phyloP scores from a whole-genome alignment of 1,140 invertebrate genomes.

The Drosophila littoralis region DNA sequence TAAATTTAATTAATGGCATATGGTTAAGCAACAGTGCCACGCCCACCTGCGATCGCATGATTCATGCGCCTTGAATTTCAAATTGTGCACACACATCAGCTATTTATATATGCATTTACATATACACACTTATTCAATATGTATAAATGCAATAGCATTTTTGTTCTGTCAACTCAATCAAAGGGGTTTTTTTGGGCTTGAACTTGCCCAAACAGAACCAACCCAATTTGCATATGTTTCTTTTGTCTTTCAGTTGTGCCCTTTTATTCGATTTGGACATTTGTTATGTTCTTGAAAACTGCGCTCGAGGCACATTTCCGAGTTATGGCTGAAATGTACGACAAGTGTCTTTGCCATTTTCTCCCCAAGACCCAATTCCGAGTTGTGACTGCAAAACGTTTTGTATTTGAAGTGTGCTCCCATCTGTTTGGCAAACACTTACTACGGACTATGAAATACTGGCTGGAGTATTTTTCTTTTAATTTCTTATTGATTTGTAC shows the following conservation, averaged over 20 bases:
- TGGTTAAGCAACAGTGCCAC: constrained; percentile 31
- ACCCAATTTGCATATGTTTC: constrained; percentile 31
- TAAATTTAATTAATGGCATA: constrained; percentile 76
- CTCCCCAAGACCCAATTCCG: not conserved
- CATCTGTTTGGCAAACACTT: constrained; percentile 3
- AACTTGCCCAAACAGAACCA: too few species aligned
- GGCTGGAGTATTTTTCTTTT: constrained; percentile 9
- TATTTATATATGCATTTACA: constrained; percentile 3
- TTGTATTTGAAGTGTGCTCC: constrained; percentile 8
- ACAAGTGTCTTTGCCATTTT: constrained; percentile 17
- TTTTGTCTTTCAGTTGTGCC: constrained; percentile 1
- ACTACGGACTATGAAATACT: constrained; percentile 20
- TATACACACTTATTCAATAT: not conserved
- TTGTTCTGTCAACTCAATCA: constrained; percentile 7
- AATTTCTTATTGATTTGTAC: constrained; percentile 37
- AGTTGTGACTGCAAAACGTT: constrained; percentile 12
- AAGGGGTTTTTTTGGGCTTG: not conserved
- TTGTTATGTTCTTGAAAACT: too few species aligned
- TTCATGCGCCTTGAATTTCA: constrained; percentile 20
- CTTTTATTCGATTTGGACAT: not conserved
- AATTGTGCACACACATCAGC: not conserved
- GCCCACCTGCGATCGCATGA: constrained; percentile 9
- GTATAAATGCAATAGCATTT: not conserved
- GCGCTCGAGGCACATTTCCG: constrained; percentile 5
- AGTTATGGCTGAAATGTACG: constrained; percentile 15